These are phyloP conservation scores for Zoanthus sociatus DNA, from an alignment of 92 coral and sea anemone genomes.

Conservation along the genomic window DNA sequence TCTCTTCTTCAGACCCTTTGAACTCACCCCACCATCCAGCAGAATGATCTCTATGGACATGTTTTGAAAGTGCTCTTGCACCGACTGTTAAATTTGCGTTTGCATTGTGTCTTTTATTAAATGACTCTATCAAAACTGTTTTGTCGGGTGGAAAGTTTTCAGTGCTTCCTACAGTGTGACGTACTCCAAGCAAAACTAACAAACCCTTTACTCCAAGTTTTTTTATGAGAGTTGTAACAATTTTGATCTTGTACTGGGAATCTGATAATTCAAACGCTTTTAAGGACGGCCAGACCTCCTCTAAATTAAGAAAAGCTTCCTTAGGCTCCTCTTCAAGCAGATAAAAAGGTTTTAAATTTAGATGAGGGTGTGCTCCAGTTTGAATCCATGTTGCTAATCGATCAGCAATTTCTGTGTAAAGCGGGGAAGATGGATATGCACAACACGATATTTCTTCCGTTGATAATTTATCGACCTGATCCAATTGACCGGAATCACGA, in stretches of 20 bases:
- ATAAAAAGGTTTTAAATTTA: slow-evolving; percentile 45
- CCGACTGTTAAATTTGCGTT: slow-evolving; percentile 82
- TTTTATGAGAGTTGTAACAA: slow-evolving; percentile 40
- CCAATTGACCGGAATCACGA: not conserved
- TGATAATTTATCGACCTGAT: not conserved
- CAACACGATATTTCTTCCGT: too few relatives aligned
- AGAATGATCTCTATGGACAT: slow-evolving; percentile 84
- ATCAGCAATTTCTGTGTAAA: slow-evolving; percentile 70
- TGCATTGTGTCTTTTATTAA: slow-evolving; percentile 71
- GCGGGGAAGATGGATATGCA: slow-evolving; percentile 69
- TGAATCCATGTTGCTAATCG: slow-evolving; percentile 69
- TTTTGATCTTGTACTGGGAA: slow-evolving; percentile 37
- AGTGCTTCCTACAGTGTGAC: slow-evolving; percentile 87
- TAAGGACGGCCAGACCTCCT: slow-evolving; percentile 46
- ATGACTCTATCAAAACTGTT: slow-evolving; percentile 62
- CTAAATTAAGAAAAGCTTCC: slow-evolving; percentile 4
- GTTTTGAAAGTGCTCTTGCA: slow-evolving; percentile 93
- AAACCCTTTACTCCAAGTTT: slow-evolving; percentile 66
- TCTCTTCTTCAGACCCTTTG: slow-evolving; percentile 79
- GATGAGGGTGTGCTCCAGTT: slow-evolving; percentile 54
- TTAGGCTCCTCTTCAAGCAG: slow-evolving; percentile 61
- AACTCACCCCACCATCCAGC: slow-evolving; percentile 90
- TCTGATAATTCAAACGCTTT: slow-evolving; percentile 42
- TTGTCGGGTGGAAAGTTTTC: slow-evolving; percentile 82
- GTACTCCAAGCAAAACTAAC: slow-evolving; percentile 82